Evolutionary conservation across 2,797 vertebrate genomes (phyloP).

Genomic region (Orientallactaga sibirica): DNA sequence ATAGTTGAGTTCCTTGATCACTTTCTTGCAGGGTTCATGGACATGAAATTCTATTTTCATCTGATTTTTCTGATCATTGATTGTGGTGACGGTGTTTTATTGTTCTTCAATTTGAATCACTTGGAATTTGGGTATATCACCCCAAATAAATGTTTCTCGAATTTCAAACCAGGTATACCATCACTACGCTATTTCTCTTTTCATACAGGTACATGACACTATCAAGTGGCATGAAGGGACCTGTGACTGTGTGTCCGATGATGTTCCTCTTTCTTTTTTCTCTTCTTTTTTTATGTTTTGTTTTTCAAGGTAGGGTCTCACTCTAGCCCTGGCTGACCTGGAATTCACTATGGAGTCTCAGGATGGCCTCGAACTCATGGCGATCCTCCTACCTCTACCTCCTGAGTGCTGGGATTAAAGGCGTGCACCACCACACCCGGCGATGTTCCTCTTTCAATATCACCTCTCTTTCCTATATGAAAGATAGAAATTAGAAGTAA

Average conservation of each 20-base stretch:
- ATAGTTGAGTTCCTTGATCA: neutral
- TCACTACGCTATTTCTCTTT: neutral
- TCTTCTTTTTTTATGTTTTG: no score
- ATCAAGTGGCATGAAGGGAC: neutral
- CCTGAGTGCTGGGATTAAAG: no score
- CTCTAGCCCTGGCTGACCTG: no score
- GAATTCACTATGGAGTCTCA: no score
- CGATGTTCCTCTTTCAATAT: neutral
- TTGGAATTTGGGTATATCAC: neutral
- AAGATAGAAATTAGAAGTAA: neutral
- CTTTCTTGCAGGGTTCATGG: neutral
- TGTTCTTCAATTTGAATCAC: neutral
- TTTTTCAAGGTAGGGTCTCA: no score
- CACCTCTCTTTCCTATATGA: neutral
- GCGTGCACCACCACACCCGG: no score
- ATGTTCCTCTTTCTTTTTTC: no score
- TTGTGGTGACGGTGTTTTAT: neutral
- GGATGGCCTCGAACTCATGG: no score
- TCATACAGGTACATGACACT: neutral
- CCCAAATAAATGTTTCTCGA: neutral
- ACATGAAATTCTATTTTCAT: conserved; percentile 21
- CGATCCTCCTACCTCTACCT: no score
- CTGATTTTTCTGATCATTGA: neutral
- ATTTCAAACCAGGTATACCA: neutral
- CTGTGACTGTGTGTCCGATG: no score